These are phyloP conservation scores for Labroides dimidiatus DNA, from an alignment of 2,797 vertebrate genomes.

Conservation along the genomic window DNA sequence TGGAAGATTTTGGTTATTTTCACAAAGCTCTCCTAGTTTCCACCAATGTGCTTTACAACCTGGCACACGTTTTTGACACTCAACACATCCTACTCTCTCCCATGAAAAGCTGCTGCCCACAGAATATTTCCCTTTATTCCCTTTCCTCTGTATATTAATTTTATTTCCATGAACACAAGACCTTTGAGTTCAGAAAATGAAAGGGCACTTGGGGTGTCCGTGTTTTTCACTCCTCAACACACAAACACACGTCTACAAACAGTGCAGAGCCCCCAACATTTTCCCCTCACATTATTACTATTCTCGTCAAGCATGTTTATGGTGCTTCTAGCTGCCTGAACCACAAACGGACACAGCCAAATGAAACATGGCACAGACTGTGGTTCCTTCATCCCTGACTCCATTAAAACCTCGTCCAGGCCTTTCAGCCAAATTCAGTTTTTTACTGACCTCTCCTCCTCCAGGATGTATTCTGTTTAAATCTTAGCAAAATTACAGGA, in stretches of 20 bases:
- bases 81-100: conserved; percentile 38
- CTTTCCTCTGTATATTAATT: conserved; percentile 56
- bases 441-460: conserved; percentile 21
- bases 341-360: conserved; percentile 46
- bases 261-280: conserved; percentile 32
- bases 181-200: conserved; percentile 26
- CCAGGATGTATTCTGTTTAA: not conserved
- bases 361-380: conserved; percentile 55
- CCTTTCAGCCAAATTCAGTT: conserved; percentile 10
- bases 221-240: conserved; percentile 35
- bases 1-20: conserved; percentile 51
- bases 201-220: conserved; percentile 7
- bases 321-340: conserved; percentile 45
- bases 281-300: conserved; percentile 51
- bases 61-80: conserved; percentile 47
- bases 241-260: conserved; percentile 1
- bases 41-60: conserved; percentile 59
- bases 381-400: conserved; percentile 37
- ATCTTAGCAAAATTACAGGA: not conserved
- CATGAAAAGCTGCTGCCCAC: conserved; percentile 27
- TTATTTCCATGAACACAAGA: conserved; percentile 25
- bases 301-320: conserved; percentile 62
- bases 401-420: conserved; percentile 22
- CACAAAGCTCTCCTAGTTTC: conserved; percentile 54
- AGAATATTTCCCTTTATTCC: conserved; percentile 49